Conservation (phyloP, 2,113 vertebrate species). For the Nycticebus coucang region DNA sequence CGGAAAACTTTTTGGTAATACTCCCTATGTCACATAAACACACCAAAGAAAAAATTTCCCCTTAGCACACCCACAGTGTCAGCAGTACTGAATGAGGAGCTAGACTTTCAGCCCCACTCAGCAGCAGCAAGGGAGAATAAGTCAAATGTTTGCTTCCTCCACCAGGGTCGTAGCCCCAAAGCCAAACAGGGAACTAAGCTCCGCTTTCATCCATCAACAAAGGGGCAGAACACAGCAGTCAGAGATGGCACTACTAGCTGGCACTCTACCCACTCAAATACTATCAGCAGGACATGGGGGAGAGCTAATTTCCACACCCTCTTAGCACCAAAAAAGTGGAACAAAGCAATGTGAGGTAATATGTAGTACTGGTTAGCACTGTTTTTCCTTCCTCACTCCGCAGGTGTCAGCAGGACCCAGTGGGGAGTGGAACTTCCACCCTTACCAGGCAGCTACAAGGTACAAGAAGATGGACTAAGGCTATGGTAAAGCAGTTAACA, state of each 20-base stretch:
- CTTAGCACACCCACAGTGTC: not conserved
- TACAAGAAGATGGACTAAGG: not conserved
- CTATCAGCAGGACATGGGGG: not conserved
- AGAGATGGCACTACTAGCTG: not conserved
- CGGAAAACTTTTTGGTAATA: not conserved
- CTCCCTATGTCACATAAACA: not conserved
- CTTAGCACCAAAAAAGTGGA: not conserved
- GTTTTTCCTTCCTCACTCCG: not conserved
- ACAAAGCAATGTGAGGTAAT: not conserved
- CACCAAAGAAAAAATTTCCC: not conserved
- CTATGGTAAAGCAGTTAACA: not conserved
- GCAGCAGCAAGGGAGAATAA: not conserved
- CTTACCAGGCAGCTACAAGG: not conserved
- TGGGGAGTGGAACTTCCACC: not conserved
- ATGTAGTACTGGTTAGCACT: not conserved
- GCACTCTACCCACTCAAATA: not conserved
- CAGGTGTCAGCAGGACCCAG: not conserved
- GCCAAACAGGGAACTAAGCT: not conserved
- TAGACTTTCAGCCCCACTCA: not conserved
- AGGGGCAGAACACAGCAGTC: not conserved
- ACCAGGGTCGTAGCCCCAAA: not conserved
- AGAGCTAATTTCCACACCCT: not conserved
- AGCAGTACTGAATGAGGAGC: not conserved
- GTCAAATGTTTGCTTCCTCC: not conserved
- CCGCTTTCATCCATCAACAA: not conserved